Percentiles rank a stretch among this genome's conserved stretches.
Evolutionary conservation across 2,113 vertebrate species (phyloP).

Genomic region (Odocoileus hemionus): DNA sequence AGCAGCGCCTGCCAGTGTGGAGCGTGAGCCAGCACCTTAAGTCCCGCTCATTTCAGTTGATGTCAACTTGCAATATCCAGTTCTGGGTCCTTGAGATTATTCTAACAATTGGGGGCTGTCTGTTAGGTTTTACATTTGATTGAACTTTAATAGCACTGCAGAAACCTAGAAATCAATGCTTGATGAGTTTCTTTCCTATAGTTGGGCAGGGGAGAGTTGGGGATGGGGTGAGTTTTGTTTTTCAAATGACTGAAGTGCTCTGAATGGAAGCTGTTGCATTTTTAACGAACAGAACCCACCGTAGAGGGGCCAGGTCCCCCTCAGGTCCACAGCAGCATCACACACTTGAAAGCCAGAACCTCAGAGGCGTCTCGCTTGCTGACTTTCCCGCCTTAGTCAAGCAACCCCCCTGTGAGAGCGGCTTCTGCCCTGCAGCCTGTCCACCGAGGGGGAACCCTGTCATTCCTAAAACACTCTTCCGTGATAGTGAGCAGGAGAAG

Average conservation of each 20-base stretch:
- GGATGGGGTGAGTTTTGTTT: background rate
- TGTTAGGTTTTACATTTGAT: slow-evolving; percentile 29
- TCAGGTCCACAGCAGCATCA: background rate
- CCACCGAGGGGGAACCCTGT: background rate
- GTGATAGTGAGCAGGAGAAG: background rate
- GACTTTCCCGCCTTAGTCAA: background rate
- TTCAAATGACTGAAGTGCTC: slow-evolving; percentile 4
- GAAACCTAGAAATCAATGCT: background rate
- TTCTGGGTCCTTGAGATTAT: background rate
- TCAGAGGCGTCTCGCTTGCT: slow-evolving; percentile 2
- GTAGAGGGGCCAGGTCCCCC: background rate
- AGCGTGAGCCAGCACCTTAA: slow-evolving; percentile 28
- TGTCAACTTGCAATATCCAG: background rate
- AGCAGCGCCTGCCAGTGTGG: slow-evolving; percentile 34
- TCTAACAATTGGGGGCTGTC: slow-evolving; percentile 15
- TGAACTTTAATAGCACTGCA: slow-evolving; percentile 31
- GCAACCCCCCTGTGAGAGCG: background rate
- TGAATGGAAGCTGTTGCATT: background rate
- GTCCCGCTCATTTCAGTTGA: slow-evolving; percentile 53
- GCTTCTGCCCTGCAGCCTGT: background rate
- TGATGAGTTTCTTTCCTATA: background rate
- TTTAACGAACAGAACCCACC: slow-evolving; percentile 20
- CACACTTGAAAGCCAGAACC: slow-evolving; percentile 40
- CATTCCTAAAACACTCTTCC: background rate
- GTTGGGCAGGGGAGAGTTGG: background rate